phyloP scores from a whole-genome alignment of 2,888 invertebrate species.

The Eupithecia tripunctaria region DNA sequence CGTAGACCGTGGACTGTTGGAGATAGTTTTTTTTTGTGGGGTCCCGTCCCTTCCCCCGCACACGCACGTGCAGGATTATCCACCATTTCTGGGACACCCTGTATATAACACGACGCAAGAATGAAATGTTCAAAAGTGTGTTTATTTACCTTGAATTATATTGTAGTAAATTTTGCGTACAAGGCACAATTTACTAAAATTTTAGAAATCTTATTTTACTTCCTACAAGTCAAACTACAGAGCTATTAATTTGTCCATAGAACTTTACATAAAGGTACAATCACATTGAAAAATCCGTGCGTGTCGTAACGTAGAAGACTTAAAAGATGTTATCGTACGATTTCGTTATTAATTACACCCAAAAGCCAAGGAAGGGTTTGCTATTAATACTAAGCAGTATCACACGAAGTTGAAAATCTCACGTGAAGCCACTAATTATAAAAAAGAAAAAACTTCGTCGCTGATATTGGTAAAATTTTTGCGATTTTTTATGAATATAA shows the following conservation, averaged over 20 bases:
- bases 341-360: constrained; percentile 77
- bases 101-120: not conserved
- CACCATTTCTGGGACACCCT: no score
- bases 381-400: constrained; percentile 58
- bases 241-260: constrained; percentile 1
- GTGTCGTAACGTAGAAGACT: constrained; percentile 53
- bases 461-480: no score
- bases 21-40: no score
- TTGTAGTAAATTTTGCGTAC: no score
- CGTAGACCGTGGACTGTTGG: no score
- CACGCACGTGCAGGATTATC: no score
- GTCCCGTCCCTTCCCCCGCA: no score
- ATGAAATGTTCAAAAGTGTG: not conserved
- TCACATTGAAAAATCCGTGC: constrained; percentile 49
- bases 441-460: not conserved
- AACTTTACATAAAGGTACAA: constrained; percentile 11
- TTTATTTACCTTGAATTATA: no score
- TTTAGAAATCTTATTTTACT: not conserved
- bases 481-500: no score
- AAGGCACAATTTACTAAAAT: not conserved
- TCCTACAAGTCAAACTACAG: not conserved
- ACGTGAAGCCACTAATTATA: not conserved
- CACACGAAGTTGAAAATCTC: constrained; percentile 14
- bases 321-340: constrained; percentile 71
- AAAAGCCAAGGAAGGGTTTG: constrained; percentile 74